A percentile compares a stretch with the other conserved stretches of the same genome.
phyloP scores from a whole-genome alignment of 2,113 vertebrate species.

The Hyperopisus bebe region DNA sequence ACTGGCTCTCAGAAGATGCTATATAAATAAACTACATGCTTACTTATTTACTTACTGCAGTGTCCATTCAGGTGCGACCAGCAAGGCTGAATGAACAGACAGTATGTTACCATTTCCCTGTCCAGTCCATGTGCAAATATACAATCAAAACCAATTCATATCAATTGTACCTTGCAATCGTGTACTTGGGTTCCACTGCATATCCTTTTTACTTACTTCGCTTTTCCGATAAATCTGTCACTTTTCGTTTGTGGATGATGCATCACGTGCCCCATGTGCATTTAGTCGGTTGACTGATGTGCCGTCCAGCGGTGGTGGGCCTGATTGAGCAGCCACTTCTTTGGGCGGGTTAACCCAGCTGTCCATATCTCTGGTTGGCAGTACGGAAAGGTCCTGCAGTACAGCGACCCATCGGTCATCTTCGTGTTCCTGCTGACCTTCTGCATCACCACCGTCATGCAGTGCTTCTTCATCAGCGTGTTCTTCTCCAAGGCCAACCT shows the following conservation, averaged over 20 bases:
- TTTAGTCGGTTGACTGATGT: neutral
- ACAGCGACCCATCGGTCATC: slow-evolving; percentile 86
- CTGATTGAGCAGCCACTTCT: neutral
- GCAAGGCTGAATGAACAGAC: neutral
- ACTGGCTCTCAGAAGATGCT: neutral
- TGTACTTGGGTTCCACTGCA: neutral
- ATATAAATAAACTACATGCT: neutral
- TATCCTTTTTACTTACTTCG: neutral
- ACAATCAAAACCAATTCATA: neutral
- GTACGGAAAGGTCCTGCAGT: slow-evolving; percentile 84
- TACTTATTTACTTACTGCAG: neutral
- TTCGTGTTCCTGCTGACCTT: slow-evolving; percentile 89
- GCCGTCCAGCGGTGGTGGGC: neutral
- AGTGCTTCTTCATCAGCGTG: slow-evolving; percentile 95
- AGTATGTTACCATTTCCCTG: neutral
- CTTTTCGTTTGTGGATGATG: neutral
- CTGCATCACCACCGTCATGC: slow-evolving; percentile 76
- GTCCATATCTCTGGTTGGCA: slow-evolving; percentile 41
- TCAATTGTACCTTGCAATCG: neutral
- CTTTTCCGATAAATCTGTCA: neutral
- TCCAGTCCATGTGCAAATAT: neutral
- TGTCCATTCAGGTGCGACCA: neutral
- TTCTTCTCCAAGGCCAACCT: slow-evolving; percentile 94
- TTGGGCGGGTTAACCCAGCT: neutral
- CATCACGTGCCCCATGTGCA: neutral